phyloP scores from a whole-genome alignment of 1,140 invertebrate species.

The Lucilia sericata region DNA sequence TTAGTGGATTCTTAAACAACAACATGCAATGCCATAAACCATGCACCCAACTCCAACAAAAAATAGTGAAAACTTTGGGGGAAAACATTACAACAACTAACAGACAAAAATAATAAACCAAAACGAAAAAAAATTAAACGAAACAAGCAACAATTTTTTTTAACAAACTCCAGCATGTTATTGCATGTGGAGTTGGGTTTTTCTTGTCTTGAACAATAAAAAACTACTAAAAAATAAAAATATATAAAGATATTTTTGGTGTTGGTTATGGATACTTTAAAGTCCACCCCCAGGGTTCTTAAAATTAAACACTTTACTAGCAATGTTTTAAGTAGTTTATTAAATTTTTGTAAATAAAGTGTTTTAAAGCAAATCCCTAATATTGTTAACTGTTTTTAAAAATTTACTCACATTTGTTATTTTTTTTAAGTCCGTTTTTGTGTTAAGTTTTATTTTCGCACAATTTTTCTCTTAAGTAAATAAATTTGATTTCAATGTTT shows the following conservation, averaged over 20 bases:
- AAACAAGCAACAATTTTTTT: conserved; percentile 39
- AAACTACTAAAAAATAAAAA: conserved; percentile 8
- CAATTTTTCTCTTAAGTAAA: conserved; percentile 42
- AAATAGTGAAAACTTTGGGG: neutral
- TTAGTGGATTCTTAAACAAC: conserved; percentile 10
- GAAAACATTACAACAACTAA: conserved; percentile 8
- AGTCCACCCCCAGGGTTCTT: neutral
- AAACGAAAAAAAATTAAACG: neutral
- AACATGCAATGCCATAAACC: conserved; percentile 41
- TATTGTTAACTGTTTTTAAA: neutral
- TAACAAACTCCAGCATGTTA: neutral
- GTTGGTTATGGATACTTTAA: conserved; percentile 27
- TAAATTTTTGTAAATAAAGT: no score
- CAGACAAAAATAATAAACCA: neutral
- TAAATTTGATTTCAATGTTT: conserved; percentile 47
- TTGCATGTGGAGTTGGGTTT: neutral
- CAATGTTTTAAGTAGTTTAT: no score
- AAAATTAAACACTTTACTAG: no score
- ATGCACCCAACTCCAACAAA: conserved; percentile 13
- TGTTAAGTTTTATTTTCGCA: neutral
- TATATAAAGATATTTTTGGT: conserved; percentile 24
- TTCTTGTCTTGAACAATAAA: neutral
- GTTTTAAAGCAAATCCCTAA: no score
- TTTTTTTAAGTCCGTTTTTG: neutral
- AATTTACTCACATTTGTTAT: neutral